These are phyloP conservation scores for Ceratoteleas bidentatus DNA, from an alignment of 1,140 invertebrate genomes.

Conservation along the genomic window DNA sequence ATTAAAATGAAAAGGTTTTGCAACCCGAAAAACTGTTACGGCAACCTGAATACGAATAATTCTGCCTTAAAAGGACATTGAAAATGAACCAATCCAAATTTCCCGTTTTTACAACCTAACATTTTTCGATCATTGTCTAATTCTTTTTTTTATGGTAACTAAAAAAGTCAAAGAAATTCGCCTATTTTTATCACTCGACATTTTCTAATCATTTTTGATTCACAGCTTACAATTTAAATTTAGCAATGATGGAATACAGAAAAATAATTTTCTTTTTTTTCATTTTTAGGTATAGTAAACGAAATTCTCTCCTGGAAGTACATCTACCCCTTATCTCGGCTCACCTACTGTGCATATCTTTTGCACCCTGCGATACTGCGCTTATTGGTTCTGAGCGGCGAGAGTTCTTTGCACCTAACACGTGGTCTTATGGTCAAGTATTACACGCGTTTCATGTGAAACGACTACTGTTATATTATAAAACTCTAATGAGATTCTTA, in stretches of 20 bases:
- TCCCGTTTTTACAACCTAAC: no score
- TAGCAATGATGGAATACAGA: no score
- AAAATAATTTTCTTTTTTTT: no score
- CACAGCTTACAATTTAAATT: background rate
- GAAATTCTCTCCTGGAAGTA: slow-evolving; percentile 82
- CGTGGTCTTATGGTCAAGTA: slow-evolving; percentile 70
- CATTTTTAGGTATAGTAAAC: slow-evolving; percentile 80
- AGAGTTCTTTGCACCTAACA: slow-evolving; percentile 71
- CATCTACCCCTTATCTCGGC: slow-evolving; percentile 82
- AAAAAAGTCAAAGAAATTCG: no score
- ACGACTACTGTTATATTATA: slow-evolving; percentile 40
- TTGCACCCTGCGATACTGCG: slow-evolving; percentile 78
- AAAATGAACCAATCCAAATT: background rate
- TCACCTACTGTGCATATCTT: slow-evolving; percentile 83
- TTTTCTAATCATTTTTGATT: no score
- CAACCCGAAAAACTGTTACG: no score
- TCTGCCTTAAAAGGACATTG: background rate
- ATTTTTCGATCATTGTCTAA: no score
- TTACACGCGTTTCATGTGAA: slow-evolving; percentile 41
- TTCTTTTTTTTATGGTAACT: no score
- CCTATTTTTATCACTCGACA: no score
- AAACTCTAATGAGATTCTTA: slow-evolving; percentile 38
- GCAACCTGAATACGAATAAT: no score
- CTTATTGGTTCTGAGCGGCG: slow-evolving; percentile 65
- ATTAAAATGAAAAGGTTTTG: no score